A percentile compares a stretch with the other conserved stretches of the same genome.
phyloP scores from a whole-genome alignment of 2,888 invertebrate species.

The Tribolium freemani region DNA sequence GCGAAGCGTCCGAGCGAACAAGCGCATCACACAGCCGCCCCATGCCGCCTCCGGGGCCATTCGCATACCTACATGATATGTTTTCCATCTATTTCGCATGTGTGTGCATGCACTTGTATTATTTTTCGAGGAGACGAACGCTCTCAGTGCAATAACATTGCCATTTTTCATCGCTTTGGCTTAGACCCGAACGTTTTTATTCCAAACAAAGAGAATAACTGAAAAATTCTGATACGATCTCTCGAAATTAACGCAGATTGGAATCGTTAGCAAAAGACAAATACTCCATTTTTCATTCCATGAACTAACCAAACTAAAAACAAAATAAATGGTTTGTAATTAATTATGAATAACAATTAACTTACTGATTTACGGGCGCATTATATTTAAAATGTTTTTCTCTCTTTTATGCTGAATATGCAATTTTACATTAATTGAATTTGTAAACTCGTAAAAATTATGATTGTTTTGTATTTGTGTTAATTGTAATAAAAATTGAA shows the following conservation, averaged over 20 bases:
- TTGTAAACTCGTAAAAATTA: not conserved
- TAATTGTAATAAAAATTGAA: too few species aligned
- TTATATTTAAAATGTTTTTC: not conserved
- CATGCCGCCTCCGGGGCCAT: conserved; percentile 34
- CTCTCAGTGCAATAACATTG: not conserved
- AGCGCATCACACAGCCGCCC: conserved; percentile 59
- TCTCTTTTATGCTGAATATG: not conserved
- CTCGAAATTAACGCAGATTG: not conserved
- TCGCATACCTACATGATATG: conserved; percentile 31
- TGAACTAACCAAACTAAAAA: too few species aligned
- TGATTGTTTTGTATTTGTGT: too few species aligned
- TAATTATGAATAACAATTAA: not conserved
- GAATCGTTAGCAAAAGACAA: too few species aligned
- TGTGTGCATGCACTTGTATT: conserved; percentile 5
- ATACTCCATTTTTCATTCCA: too few species aligned
- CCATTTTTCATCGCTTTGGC: not conserved
- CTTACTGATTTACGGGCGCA: not conserved
- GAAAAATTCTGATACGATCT: not conserved
- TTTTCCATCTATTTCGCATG: conserved; percentile 18
- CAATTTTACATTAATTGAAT: not conserved
- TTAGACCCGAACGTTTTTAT: not conserved
- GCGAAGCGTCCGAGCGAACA: conserved; percentile 64
- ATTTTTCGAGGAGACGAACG: not conserved
- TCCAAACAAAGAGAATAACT: not conserved
- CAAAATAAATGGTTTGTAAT: not conserved